Percentiles rank a stretch among this genome's conserved stretches.
phyloP scores from a whole-genome alignment of 2,113 vertebrate genomes.

The Myiopsitta monachus region DNA sequence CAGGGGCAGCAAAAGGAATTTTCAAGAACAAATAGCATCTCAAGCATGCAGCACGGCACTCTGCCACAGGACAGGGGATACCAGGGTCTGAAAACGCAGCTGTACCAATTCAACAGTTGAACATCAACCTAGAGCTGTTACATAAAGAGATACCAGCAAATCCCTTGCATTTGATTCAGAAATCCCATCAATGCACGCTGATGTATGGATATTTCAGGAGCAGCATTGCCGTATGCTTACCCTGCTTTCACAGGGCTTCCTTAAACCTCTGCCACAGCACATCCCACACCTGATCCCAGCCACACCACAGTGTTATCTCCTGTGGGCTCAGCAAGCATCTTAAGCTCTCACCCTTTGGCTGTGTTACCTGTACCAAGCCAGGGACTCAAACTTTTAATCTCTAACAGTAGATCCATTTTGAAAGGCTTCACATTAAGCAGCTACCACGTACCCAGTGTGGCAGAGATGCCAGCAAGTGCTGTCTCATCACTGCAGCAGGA shows the following conservation, averaged over 20 bases:
- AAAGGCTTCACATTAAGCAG: not conserved
- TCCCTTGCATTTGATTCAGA: not conserved
- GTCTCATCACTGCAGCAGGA: fast-evolving
- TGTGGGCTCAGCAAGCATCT: not conserved
- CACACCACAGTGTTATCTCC: fast-evolving
- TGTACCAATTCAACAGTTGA: not conserved
- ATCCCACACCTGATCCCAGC: not conserved
- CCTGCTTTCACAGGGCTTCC: not conserved
- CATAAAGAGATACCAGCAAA: not conserved
- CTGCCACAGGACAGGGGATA: fast-evolving
- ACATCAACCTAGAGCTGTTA: not conserved
- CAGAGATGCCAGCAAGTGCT: fast-evolving
- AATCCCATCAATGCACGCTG: not conserved
- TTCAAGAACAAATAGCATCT: not conserved
- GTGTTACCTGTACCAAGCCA: fast-evolving
- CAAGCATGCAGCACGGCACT: fast-evolving
- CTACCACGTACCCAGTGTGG: fast-evolving
- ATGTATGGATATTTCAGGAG: fast-evolving
- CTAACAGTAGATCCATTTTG: not conserved
- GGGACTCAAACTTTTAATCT: too few species aligned
- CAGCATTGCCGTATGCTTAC: fast-evolving
- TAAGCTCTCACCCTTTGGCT: not conserved
- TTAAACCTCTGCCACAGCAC: not conserved
- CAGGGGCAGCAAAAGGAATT: not conserved
- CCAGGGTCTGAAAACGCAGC: not conserved